Evolutionary conservation across 2,888 invertebrate species (phyloP), one percentile per base, ranked within the genome.

Genomic region (Scaptomyza caliginosa): DNA sequence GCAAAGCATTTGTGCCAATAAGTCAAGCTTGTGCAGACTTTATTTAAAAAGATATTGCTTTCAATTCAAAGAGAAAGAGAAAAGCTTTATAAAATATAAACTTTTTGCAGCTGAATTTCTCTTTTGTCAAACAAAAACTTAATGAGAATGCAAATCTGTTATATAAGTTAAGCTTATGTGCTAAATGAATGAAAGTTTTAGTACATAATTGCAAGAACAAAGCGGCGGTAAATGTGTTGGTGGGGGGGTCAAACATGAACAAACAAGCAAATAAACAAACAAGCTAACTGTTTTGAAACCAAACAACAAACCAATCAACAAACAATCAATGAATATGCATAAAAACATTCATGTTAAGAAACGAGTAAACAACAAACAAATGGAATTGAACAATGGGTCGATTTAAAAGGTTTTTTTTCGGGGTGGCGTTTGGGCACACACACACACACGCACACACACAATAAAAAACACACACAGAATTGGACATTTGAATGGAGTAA

Each of bases 241-340:
- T 51, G 54, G 36, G 40, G 40, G 28, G 17, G 30, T 28, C 17
- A 39, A 49, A 56, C 48, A 56, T 46, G 42, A 7, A 30, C 30
- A 46, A 56, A 64, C 59, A 63, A 64, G 39, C 64, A 54, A 78
- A 72, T 52, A 34, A 62, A 59, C 49, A 21, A 77, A 67, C 59
- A 58, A 68, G n/a, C n/a, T n/a, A n/a, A n/a, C n/a, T n/a, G n/a
- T 55, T 51, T 30, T 30, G 63, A 77, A 67, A n/a, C n/a, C 59
- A 67, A 70, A 52, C 55, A 83, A 59, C 60, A 81, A 43, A 26
- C 40, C 62, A 67, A 67, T 55, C 52, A 80, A 57, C 60, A 81
- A 82, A 57, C 60, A 81, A 73, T 69, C 65, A 77, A 68, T 60
- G 57, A 54, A 66, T 68, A 75, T 67, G 71, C 59, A 71, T n/a